These are phyloP conservation scores for Sterrhoptilus dennistouni DNA, from an alignment of 2,113 vertebrate species.

Conservation along the genomic window DNA sequence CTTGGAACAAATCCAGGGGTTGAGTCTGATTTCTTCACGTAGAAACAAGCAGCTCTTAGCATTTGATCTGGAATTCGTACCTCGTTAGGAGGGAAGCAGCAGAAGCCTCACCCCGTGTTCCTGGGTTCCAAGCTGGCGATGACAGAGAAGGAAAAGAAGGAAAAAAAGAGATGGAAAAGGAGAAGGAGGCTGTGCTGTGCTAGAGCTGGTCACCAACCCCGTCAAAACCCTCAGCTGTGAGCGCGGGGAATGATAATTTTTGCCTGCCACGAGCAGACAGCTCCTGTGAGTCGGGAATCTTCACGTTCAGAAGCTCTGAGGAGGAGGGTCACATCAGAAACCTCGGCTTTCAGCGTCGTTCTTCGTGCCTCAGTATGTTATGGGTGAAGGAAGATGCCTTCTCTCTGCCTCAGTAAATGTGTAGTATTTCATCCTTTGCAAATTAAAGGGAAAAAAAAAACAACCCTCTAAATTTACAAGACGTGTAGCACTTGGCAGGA, in stretches of 20 bases:
- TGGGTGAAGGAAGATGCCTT: background rate
- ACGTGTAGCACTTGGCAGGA: slow-evolving; percentile 8
- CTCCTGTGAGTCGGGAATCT: background rate
- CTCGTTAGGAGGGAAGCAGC: slow-evolving; percentile 5
- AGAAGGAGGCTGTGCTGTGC: background rate
- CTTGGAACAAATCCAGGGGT: background rate
- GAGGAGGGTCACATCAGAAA: background rate
- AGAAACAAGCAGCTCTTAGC: background rate
- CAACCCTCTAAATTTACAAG: background rate
- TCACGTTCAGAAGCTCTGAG: background rate
- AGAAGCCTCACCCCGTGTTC: background rate
- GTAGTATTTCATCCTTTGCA: background rate
- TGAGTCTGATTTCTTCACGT: background rate
- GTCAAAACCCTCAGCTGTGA: background rate
- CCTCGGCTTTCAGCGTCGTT: background rate
- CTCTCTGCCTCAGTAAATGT: background rate
- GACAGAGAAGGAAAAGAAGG: background rate
- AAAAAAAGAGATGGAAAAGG: background rate
- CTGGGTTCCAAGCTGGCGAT: background rate
- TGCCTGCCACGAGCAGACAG: background rate
- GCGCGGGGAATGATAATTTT: background rate
- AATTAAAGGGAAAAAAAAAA: background rate
- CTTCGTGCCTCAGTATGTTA: background rate
- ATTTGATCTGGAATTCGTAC: slow-evolving; percentile 10
- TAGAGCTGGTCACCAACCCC: background rate